Evolutionary conservation across 2,888 invertebrate genomes (phyloP).

Genomic region (Torymus texanus): DNA sequence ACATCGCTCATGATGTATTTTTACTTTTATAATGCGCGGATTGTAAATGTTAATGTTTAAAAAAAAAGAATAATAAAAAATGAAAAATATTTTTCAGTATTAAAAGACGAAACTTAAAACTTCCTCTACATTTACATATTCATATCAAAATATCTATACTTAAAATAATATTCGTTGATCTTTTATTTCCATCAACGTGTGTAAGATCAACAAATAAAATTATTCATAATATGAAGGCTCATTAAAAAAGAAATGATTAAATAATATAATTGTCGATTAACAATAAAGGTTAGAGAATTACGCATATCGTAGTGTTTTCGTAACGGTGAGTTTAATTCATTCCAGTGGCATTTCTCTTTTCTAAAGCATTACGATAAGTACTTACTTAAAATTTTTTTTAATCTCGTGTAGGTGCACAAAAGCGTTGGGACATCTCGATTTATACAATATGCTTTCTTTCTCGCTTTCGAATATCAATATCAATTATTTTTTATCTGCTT

Average conservation of each 20-base stretch:
- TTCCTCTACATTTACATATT: slow-evolving; percentile 34
- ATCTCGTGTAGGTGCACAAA: slow-evolving; percentile 63
- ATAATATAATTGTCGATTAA: slow-evolving; percentile 56
- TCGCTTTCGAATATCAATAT: slow-evolving; percentile 38
- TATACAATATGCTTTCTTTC: slow-evolving; percentile 59
- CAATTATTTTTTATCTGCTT: slow-evolving; percentile 34
- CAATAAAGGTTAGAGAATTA: slow-evolving; percentile 61
- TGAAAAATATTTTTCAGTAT: slow-evolving; percentile 3
- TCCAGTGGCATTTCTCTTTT: slow-evolving; percentile 54
- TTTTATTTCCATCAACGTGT: slow-evolving; percentile 44
- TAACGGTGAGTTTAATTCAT: slow-evolving; percentile 60
- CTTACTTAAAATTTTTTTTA: slow-evolving; percentile 57
- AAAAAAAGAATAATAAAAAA: slow-evolving; percentile 10
- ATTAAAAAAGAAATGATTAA: slow-evolving; percentile 57
- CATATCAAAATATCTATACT: slow-evolving; percentile 28
- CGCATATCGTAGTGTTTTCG: slow-evolving; percentile 60
- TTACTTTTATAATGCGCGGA: slow-evolving; percentile 34
- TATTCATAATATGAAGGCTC: slow-evolving; percentile 46
- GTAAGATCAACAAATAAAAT: slow-evolving; percentile 50
- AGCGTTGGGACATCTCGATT: slow-evolving; percentile 60
- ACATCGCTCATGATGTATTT: slow-evolving; percentile 37
- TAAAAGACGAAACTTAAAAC: slow-evolving; percentile 16
- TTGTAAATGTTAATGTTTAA: background rate
- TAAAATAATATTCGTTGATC: slow-evolving; percentile 37
- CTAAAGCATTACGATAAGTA: slow-evolving; percentile 61